These are phyloP conservation scores for Priocnemis perturbator DNA, from an alignment of 2,888 invertebrate species.

Conservation along the genomic window DNA sequence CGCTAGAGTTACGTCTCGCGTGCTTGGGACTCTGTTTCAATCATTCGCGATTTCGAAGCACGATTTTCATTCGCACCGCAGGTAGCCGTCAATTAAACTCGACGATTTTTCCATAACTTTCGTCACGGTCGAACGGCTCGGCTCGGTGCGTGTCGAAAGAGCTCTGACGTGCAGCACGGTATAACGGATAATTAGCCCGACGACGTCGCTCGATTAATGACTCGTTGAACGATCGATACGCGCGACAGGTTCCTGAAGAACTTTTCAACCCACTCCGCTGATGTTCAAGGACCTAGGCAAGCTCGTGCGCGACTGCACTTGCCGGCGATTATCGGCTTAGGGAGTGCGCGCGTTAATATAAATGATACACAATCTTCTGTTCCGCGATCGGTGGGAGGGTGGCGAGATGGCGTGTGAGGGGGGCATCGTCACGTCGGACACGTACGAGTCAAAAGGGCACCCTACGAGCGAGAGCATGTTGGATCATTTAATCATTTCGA, in stretches of 20 bases:
- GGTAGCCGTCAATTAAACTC: too few relatives aligned
- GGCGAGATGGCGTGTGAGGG: not conserved
- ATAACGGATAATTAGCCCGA: too few relatives aligned
- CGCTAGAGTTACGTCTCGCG: not conserved
- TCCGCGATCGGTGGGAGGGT: slow-evolving; percentile 17
- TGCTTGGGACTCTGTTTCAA: too few relatives aligned
- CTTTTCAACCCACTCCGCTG: slow-evolving; percentile 9
- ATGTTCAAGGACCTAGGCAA: slow-evolving; percentile 11
- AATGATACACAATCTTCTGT: slow-evolving; percentile 65
- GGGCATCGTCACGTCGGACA: slow-evolving; percentile 45
- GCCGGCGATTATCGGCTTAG: slow-evolving; percentile 2
- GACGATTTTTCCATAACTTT: too few relatives aligned
- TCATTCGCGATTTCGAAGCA: too few relatives aligned
- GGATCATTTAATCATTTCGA: slow-evolving; percentile 67
- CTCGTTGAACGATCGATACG: too few relatives aligned
- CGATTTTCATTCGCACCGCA: too few relatives aligned
- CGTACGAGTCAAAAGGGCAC: slow-evolving; percentile 60
- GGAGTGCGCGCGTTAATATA: slow-evolving; percentile 59
- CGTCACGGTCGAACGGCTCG: too few relatives aligned
- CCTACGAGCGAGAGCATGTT: slow-evolving; percentile 41
- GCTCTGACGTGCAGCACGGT: too few relatives aligned
- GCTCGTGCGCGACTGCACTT: slow-evolving; percentile 7
- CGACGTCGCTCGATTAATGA: too few relatives aligned
- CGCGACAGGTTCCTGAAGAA: slow-evolving; percentile 1
- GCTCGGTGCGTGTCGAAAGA: too few relatives aligned